phyloP scores from a whole-genome alignment of 2,113 vertebrate genomes.

The Pithys albifrons region DNA sequence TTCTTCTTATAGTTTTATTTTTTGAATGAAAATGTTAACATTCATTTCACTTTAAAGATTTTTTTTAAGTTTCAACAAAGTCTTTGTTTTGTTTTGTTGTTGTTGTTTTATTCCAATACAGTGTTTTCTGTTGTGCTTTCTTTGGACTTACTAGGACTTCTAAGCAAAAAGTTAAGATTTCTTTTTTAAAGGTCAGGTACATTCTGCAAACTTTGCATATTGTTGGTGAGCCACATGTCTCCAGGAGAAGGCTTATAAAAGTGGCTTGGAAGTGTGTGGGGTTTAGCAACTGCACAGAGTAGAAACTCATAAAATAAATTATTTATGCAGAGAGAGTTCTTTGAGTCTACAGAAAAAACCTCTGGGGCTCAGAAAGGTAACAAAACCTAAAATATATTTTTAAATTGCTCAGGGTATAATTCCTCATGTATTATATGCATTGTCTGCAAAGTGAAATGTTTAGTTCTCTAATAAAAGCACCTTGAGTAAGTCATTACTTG shows the following conservation, averaged over 20 bases:
- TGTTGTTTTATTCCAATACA: not conserved
- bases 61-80: not conserved
- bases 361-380: not conserved
- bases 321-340: not conserved
- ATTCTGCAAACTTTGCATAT: not conserved
- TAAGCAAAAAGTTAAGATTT: not conserved
- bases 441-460: not conserved
- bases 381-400: not conserved
- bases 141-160: not conserved
- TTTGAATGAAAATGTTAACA: not conserved
- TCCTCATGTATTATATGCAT: not conserved
- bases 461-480: not conserved
- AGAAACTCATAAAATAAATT: not conserved
- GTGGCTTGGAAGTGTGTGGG: not conserved
- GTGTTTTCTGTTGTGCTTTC: not conserved
- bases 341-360: not conserved
- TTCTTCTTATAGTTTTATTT: not conserved
- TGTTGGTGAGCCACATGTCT: not conserved
- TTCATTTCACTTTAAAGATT: not conserved
- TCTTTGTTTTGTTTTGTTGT: not conserved
- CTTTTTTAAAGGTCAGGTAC: not conserved
- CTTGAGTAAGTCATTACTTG: not conserved
- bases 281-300: not conserved
- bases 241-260: not conserved
- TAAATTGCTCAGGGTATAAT: not conserved